Percentiles rank a stretch among this genome's conserved stretches.
Conservation (phyloP, 2,888 invertebrate species). For the Encarsia formosa region DNA sequence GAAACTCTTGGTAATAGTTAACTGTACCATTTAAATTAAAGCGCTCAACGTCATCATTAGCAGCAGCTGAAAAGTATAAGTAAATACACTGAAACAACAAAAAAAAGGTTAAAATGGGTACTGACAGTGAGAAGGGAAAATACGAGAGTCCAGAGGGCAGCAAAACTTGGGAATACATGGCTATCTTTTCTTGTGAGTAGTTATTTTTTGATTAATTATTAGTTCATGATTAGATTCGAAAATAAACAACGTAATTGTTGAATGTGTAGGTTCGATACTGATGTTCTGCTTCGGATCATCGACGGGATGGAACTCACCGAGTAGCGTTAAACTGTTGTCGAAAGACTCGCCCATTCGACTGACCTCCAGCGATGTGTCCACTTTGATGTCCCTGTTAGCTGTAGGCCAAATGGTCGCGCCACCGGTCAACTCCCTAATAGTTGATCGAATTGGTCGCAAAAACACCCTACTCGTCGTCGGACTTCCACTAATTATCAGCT, state of each 20-base stretch:
- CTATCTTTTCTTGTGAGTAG: slow-evolving; percentile 35
- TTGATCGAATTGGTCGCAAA: slow-evolving; percentile 36
- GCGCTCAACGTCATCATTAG: neutral
- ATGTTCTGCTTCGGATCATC: slow-evolving; percentile 31
- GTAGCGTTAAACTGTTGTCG: slow-evolving; percentile 31
- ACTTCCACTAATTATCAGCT: slow-evolving; percentile 32
- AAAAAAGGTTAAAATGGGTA: too few species aligned
- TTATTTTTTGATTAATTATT: too few species aligned
- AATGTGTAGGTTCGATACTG: slow-evolving; percentile 27
- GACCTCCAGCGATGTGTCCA: slow-evolving; percentile 32
- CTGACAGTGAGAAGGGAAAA: slow-evolving; percentile 31
- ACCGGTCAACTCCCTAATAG: slow-evolving; percentile 28
- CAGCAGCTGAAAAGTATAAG: neutral
- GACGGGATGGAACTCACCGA: slow-evolving; percentile 39
- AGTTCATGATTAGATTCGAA: too few species aligned
- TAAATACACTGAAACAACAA: too few species aligned
- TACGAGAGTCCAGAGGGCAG: slow-evolving; percentile 35
- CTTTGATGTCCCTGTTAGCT: slow-evolving; percentile 32
- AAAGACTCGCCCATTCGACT: slow-evolving; percentile 33
- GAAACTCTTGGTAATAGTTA: too few species aligned
- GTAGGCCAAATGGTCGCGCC: slow-evolving; percentile 34
- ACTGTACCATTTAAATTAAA: slow-evolving; percentile 4
- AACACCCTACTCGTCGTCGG: slow-evolving; percentile 32
- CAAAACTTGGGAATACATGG: slow-evolving; percentile 37
- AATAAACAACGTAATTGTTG: too few species aligned